phyloP scores from a whole-genome alignment of 37 sponge, comb jelly and placozoan genomes.

The Aplysina aerophoba region DNA sequence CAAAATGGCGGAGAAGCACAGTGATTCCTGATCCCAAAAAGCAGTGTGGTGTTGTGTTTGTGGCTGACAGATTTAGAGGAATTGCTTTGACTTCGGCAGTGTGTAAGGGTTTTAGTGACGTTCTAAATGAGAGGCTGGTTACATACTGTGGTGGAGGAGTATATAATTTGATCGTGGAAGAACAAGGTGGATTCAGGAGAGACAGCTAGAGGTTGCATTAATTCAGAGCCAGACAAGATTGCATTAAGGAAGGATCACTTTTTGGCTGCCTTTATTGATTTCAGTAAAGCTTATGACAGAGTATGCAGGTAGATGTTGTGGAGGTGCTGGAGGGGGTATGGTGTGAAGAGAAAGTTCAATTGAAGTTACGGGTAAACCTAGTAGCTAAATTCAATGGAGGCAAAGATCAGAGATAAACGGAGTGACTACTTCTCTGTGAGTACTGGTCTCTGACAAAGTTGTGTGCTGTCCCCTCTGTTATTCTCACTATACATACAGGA shows the following conservation, averaged over 20 bases:
- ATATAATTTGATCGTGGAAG: neutral
- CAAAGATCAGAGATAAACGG: neutral
- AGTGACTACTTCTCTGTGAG: conserved; percentile 4
- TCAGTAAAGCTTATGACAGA: too few relatives aligned
- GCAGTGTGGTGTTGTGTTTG: neutral
- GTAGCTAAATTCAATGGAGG: neutral
- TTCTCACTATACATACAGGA: neutral
- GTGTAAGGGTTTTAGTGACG: neutral
- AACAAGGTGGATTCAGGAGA: conserved; percentile 6
- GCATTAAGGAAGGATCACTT: too few relatives aligned
- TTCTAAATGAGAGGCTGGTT: conserved; percentile 1
- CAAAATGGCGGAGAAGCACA: neutral
- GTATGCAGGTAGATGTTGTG: too few relatives aligned
- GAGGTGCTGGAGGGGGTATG: too few relatives aligned
- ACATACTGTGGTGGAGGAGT: neutral
- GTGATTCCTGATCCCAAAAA: conserved; percentile 8
- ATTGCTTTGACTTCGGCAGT: neutral
- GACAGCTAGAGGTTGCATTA: conserved; percentile 1
- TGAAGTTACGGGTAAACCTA: neutral
- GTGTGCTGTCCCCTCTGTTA: conserved; percentile 14
- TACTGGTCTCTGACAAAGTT: conserved; percentile 10
- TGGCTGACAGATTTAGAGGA: neutral
- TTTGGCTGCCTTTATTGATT: too few relatives aligned
- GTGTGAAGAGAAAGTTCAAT: neutral
- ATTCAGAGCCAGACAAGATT: too few relatives aligned